phyloP scores from a whole-genome alignment of 1,140 invertebrate species.

The Thalassaphorura encarpata region DNA sequence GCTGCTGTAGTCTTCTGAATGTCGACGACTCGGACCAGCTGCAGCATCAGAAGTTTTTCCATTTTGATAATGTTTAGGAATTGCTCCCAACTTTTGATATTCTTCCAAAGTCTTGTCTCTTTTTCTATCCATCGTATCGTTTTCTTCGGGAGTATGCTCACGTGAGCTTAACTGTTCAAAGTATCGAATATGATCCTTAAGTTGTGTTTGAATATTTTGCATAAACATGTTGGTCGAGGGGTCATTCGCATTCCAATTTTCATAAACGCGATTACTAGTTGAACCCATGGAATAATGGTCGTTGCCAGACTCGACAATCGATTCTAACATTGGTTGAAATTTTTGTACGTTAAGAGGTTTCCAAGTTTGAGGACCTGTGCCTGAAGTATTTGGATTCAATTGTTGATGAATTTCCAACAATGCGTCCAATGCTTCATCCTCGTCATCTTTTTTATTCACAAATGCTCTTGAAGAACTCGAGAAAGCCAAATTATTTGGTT shows the following conservation, averaged over 20 bases:
- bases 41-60: neutral
- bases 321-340: constrained; percentile 22
- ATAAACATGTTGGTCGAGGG: constrained; percentile 25
- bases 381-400: neutral
- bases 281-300: neutral
- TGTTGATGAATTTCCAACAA: neutral
- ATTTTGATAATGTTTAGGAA: constrained; percentile 24
- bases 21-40: neutral
- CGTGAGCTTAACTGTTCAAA: no score
- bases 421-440: neutral
- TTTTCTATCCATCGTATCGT: constrained; percentile 5
- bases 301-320: constrained; percentile 17
- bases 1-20: no score
- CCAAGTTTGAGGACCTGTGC: constrained; percentile 8
- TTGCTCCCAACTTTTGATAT: constrained; percentile 25
- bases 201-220: neutral
- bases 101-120: constrained; percentile 22
- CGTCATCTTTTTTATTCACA: neutral
- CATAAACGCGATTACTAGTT: constrained; percentile 9
- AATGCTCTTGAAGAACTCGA: neutral
- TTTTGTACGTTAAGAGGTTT: constrained; percentile 5
- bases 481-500: neutral
- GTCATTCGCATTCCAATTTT: constrained; percentile 14
- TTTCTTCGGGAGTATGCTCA: no score
- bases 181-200: neutral